phyloP scores from a whole-genome alignment of 2,113 vertebrate species.

The Thomomys bottae region DNA sequence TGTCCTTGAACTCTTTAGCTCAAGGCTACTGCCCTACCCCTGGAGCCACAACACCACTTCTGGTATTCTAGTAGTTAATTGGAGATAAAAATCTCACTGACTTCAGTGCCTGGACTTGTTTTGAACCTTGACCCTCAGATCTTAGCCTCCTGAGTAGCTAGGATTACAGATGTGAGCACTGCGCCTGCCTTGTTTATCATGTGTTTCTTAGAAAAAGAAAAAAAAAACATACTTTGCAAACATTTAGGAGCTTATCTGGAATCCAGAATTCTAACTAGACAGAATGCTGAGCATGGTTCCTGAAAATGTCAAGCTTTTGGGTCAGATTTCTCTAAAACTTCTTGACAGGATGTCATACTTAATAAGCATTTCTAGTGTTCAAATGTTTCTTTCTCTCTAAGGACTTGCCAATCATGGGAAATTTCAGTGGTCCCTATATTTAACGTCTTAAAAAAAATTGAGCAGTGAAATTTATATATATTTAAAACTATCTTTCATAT shows the following conservation, averaged over 20 bases:
- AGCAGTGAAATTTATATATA: neutral
- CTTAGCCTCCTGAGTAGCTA: too few species aligned
- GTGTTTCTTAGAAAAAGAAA: conserved; percentile 32
- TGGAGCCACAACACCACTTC: too few species aligned
- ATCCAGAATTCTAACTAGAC: conserved; percentile 20
- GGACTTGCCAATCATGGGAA: conserved; percentile 42
- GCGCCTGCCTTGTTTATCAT: too few species aligned
- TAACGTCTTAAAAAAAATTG: conserved; percentile 32
- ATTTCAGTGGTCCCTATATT: neutral
- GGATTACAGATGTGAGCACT: too few species aligned
- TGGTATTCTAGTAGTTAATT: too few species aligned
- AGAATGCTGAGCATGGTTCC: conserved; percentile 50
- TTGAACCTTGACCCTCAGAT: too few species aligned
- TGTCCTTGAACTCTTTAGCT: too few species aligned
- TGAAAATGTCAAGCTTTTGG: conserved; percentile 34
- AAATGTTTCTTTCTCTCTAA: conserved; percentile 23
- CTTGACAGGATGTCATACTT: conserved; percentile 52
- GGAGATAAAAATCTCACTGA: too few species aligned
- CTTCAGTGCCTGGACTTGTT: too few species aligned
- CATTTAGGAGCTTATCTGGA: neutral
- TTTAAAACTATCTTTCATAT: neutral
- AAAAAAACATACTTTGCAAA: neutral
- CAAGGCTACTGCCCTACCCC: too few species aligned
- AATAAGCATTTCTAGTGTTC: conserved; percentile 46
- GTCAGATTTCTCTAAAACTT: conserved; percentile 59